Conservation (phyloP, 37 sponge, comb jelly and placozoan genomes). For the Cladorhizidae sp. region DNA sequence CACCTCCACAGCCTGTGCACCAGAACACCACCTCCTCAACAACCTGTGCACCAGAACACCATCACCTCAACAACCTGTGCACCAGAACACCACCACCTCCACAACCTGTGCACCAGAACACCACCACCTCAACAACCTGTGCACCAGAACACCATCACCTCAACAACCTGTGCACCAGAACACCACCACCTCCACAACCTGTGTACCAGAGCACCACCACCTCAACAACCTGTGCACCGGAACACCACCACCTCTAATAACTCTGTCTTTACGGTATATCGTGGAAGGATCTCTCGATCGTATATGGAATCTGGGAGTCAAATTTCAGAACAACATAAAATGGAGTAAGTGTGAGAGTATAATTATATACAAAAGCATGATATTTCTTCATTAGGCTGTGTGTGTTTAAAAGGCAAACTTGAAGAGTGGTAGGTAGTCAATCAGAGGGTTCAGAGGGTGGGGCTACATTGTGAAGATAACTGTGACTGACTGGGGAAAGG, state of each 20-base stretch:
- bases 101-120: too few relatives aligned
- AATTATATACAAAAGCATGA: not conserved
- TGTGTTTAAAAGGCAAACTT: not conserved
- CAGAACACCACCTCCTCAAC: too few relatives aligned
- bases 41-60: too few relatives aligned
- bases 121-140: too few relatives aligned
- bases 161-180: too few relatives aligned
- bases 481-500: not conserved
- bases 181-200: too few relatives aligned
- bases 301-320: not conserved
- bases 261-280: conserved; percentile 16
- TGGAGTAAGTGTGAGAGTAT: not conserved
- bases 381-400: not conserved
- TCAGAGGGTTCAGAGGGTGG: not conserved
- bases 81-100: too few relatives aligned
- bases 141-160: too few relatives aligned
- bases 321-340: conserved; percentile 5
- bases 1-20: too few relatives aligned
- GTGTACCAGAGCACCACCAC: too few relatives aligned
- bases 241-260: not conserved
- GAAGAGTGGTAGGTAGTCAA: not conserved
- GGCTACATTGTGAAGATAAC: not conserved
- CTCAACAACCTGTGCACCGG: too few relatives aligned
- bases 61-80: too few relatives aligned
- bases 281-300: not conserved